Conservation (phyloP, 2,888 invertebrate species). For the Eucriotettix oculatus region DNA sequence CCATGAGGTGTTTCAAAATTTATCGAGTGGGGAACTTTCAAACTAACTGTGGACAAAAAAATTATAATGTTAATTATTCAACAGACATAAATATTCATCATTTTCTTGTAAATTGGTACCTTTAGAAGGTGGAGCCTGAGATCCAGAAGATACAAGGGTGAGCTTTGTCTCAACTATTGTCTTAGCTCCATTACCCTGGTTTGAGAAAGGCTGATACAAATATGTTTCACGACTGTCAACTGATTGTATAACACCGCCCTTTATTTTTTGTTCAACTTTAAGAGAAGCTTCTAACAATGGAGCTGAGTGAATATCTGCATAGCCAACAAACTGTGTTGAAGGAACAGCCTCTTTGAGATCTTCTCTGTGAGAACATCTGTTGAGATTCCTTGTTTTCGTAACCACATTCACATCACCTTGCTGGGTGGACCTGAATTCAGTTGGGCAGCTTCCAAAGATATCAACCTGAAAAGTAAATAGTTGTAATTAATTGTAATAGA, state of each 20-base stretch:
- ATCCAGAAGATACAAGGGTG: slow-evolving; percentile 33
- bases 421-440: slow-evolving; percentile 40
- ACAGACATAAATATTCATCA: no score
- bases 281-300: slow-evolving; percentile 43
- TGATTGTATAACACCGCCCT: slow-evolving; percentile 47
- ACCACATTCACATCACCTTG: slow-evolving; percentile 40
- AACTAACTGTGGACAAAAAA: no score
- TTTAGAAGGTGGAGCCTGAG: slow-evolving; percentile 22
- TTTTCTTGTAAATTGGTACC: slow-evolving; percentile 10
- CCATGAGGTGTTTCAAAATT: slow-evolving; percentile 49
- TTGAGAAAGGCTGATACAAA: slow-evolving; percentile 55
- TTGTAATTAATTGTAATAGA: no score
- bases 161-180: slow-evolving; percentile 50
- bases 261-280: slow-evolving; percentile 46
- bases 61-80: no score
- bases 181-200: slow-evolving; percentile 47
- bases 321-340: slow-evolving; percentile 31
- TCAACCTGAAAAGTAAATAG: slow-evolving; percentile 39
- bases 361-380: slow-evolving; percentile 56
- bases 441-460: slow-evolving; percentile 71
- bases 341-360: slow-evolving; percentile 43
- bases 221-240: slow-evolving; percentile 51
- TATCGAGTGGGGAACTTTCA: slow-evolving; percentile 33
- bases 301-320: slow-evolving; percentile 35
- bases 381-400: slow-evolving; percentile 41